Evolutionary conservation across 2,888 invertebrate genomes (phyloP).

Genomic region (Malachius bipustulatus): DNA sequence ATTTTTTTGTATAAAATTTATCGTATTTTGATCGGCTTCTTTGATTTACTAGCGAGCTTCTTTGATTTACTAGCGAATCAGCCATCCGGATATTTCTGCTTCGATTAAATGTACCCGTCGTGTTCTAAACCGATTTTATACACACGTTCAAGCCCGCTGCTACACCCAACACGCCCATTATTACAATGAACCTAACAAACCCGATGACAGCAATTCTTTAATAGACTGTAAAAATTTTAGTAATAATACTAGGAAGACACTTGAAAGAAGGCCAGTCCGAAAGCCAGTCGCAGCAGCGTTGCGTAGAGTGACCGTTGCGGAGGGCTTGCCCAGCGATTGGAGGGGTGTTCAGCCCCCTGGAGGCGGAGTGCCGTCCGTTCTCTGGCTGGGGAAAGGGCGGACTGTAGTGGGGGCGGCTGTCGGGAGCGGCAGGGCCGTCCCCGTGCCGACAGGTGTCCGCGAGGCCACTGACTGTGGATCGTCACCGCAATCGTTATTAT

Average conservation of each 20-base stretch:
- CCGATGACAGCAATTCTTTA: no score
- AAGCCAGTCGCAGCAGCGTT: conserved; percentile 25
- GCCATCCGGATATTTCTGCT: no score
- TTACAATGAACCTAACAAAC: conserved; percentile 23
- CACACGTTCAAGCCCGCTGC: no score
- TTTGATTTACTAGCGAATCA: no score
- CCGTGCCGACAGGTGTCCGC: conserved; percentile 33
- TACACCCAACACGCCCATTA: no score
- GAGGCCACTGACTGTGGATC: conserved; percentile 33
- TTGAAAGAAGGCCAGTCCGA: conserved; percentile 26
- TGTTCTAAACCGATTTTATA: no score
- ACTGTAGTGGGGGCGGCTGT: not conserved
- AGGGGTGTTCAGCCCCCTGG: conserved; percentile 27
- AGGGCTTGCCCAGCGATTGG: conserved; percentile 31
- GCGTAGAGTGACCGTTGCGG: conserved; percentile 29
- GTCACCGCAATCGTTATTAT: conserved; percentile 38
- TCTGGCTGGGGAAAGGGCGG: conserved; percentile 7
- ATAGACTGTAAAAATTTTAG: conserved; percentile 13
- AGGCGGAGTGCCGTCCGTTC: conserved; percentile 18
- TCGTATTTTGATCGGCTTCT: no score
- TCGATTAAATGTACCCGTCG: no score
- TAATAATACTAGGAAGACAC: conserved; percentile 33
- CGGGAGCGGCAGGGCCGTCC: conserved; percentile 17
- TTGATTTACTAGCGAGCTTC: no score
- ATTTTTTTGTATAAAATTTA: no score